phyloP scores from a whole-genome alignment of 2,888 invertebrate genomes.

The Petrolisthes cinctipes region DNA sequence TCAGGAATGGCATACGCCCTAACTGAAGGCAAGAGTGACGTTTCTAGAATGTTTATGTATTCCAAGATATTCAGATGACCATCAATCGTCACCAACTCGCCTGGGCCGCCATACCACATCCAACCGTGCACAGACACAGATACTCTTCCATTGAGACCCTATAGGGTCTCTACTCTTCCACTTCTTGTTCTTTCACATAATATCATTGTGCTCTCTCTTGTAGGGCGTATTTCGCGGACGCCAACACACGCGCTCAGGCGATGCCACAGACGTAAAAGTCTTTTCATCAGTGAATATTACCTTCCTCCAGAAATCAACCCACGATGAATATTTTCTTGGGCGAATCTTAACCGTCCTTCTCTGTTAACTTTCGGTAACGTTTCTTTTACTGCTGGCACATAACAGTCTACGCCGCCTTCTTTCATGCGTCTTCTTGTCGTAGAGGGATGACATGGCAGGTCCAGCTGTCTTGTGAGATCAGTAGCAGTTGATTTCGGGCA shows the following conservation, averaged over 20 bases:
- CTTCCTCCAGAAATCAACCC: no score
- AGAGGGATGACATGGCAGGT: conserved; percentile 18
- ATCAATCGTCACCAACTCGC: not conserved
- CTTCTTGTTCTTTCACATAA: not conserved
- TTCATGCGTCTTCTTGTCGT: not conserved
- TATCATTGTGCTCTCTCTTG: not conserved
- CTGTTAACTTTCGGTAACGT: not conserved
- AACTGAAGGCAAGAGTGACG: not conserved
- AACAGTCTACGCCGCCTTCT: not conserved
- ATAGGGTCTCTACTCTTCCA: no score
- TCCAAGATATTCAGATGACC: not conserved
- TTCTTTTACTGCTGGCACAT: not conserved
- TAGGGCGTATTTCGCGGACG: no score
- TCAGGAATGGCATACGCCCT: not conserved
- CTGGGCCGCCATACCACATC: not conserved
- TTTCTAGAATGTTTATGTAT: not conserved
- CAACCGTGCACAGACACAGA: not conserved
- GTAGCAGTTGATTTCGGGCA: no score
- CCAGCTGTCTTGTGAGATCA: no score
- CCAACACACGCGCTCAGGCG: no score
- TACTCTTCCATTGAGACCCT: no score
- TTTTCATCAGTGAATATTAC: no score
- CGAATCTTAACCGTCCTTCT: no score
- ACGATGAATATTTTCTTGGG: no score
- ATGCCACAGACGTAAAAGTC: no score